Evolutionary conservation across 2,113 vertebrate species (phyloP).

Genomic region (Corvus hawaiiensis): DNA sequence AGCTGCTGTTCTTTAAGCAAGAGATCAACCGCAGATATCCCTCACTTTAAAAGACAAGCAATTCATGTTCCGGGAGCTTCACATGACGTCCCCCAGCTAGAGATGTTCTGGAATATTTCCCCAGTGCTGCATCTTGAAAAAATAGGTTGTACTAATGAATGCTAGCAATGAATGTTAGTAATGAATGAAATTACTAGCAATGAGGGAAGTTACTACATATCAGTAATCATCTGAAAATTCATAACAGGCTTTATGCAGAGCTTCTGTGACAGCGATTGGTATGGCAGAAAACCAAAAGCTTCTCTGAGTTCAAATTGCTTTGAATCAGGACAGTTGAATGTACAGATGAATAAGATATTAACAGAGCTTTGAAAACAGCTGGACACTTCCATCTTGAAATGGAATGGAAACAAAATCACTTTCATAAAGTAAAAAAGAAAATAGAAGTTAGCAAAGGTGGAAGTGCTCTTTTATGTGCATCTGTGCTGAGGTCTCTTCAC

Average conservation of each 20-base stretch:
- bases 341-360: not conserved
- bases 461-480: not conserved
- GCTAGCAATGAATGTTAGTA: not conserved
- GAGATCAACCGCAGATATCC: not conserved
- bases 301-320: conserved; percentile 18
- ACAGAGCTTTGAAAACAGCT: conserved; percentile 9
- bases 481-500: not conserved
- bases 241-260: not conserved
- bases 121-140: not conserved
- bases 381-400: not conserved
- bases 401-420: not conserved
- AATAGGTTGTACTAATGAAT: not conserved
- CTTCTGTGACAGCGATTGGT: not conserved
- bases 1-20: not conserved
- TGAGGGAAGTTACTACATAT: not conserved
- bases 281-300: not conserved
- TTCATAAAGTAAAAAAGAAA: conserved; percentile 14
- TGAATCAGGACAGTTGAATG: not conserved
- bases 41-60: not conserved
- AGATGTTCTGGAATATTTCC: not conserved
- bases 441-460: conserved; percentile 1
- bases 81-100: not conserved
- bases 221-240: not conserved
- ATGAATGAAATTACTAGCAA: not conserved
- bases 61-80: not conserved